These are phyloP conservation scores for Suncus etruscus DNA, from an alignment of 2,113 vertebrate genomes.

Conservation along the genomic window DNA sequence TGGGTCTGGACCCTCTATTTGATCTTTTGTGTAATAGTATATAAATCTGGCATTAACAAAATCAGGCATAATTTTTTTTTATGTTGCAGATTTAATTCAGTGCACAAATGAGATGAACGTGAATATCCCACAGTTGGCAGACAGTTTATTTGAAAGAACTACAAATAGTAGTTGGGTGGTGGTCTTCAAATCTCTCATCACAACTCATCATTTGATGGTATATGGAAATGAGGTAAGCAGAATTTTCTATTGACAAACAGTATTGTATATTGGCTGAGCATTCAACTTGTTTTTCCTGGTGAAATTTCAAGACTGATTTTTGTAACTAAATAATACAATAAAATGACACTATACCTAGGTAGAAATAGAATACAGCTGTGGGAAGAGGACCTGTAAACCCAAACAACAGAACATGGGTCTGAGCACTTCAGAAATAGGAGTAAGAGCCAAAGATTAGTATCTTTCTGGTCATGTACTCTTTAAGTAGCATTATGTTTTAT, in stretches of 20 bases:
- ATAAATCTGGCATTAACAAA: conserved; percentile 51
- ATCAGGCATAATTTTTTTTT: conserved; percentile 53
- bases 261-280: background rate
- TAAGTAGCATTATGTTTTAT: conserved; percentile 2
- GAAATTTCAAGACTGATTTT: conserved; percentile 18
- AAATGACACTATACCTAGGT: background rate
- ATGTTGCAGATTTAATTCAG: conserved; percentile 94
- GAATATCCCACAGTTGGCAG: conserved; percentile 97
- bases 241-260: conserved; percentile 41
- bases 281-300: conserved; percentile 31
- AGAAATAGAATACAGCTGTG: conserved; percentile 34
- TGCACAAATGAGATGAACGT: conserved; percentile 98
- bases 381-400: conserved; percentile 6
- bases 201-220: conserved; percentile 99
- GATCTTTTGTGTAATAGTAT: conserved; percentile 16
- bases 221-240: conserved; percentile 97
- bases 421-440: conserved; percentile 51
- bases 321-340: conserved; percentile 2
- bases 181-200: conserved; percentile 98
- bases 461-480: background rate
- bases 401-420: conserved; percentile 29
- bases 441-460: conserved; percentile 44
- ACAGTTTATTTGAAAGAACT: conserved; percentile 98
- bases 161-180: conserved; percentile 99
- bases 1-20: background rate